These are phyloP conservation scores for Pollenia griseotomentosa DNA, from an alignment of 2,888 invertebrate genomes.

Conservation along the genomic window DNA sequence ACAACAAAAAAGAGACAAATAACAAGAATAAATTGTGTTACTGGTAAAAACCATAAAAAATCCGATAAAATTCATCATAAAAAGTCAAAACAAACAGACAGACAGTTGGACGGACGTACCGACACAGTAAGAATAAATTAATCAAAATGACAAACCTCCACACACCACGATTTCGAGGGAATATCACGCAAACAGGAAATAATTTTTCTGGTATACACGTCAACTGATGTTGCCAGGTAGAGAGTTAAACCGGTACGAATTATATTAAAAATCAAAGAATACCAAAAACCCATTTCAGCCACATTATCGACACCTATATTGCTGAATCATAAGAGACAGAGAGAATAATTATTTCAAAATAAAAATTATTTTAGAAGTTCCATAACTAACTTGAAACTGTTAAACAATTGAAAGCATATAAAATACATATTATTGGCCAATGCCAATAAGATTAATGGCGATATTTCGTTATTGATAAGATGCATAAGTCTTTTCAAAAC, in stretches of 20 bases:
- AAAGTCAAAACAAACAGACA: background rate
- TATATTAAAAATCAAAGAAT: constrained; percentile 85
- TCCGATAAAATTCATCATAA: background rate
- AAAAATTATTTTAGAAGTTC: background rate
- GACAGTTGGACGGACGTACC: background rate
- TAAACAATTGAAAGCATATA: constrained; percentile 90
- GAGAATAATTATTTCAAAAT: background rate
- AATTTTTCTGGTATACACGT: constrained; percentile 85
- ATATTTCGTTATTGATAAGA: constrained; percentile 86
- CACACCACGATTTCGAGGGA: constrained; percentile 84
- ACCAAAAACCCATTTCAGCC: constrained; percentile 85
- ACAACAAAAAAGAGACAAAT: background rate
- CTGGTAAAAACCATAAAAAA: background rate
- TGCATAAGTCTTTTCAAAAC: constrained; percentile 87
- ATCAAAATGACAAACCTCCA: constrained; percentile 81
- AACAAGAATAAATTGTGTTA: background rate
- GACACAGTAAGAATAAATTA: background rate
- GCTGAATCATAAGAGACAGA: constrained; percentile 66
- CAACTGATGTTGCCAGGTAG: constrained; percentile 85
- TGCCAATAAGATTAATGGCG: constrained; percentile 87
- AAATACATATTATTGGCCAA: constrained; percentile 90
- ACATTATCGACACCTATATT: constrained; percentile 82
- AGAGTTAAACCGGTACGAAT: constrained; percentile 85
- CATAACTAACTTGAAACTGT: constrained; percentile 83
- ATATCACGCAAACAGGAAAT: constrained; percentile 84